These are phyloP conservation scores for Sebastes iracundus DNA, from an alignment of 2,797 vertebrate genomes.

Conservation along the genomic window DNA sequence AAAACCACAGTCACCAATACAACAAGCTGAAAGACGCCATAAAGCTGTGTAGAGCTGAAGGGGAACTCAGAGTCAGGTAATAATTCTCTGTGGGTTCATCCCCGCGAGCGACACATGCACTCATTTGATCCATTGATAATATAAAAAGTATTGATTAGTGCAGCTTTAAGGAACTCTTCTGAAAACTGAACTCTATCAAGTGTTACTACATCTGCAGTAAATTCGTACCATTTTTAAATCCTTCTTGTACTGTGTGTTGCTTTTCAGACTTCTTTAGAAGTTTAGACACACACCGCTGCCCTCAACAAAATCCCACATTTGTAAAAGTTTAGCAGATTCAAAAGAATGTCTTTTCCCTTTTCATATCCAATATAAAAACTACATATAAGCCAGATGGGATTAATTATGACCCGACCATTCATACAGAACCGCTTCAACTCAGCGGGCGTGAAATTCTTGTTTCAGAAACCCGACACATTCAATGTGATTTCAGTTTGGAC, in stretches of 20 bases:
- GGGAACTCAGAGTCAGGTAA: neutral
- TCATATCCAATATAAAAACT: conserved; percentile 1
- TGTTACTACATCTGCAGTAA: neutral
- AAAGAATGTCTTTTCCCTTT: conserved; percentile 23
- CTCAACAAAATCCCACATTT: conserved; percentile 11
- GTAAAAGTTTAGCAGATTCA: conserved; percentile 8
- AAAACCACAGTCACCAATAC: neutral
- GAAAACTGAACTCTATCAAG: conserved; percentile 2
- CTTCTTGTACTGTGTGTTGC: neutral
- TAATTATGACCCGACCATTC: conserved; percentile 39
- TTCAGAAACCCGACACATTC: conserved; percentile 31
- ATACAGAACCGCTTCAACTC: conserved; percentile 30
- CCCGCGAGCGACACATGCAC: neutral
- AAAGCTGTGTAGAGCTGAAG: neutral
- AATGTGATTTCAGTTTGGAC: conserved; percentile 17
- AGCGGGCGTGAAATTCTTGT: conserved; percentile 55
- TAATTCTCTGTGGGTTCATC: neutral
- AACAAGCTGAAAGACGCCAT: neutral
- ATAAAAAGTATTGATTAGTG: neutral
- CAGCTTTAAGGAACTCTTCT: neutral
- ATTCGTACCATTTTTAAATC: neutral
- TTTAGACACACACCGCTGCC: conserved; percentile 12
- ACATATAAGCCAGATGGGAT: conserved; percentile 24
- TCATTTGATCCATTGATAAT: neutral
- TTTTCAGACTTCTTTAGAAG: conserved; percentile 3